phyloP scores from a whole-genome alignment of 1,140 invertebrate species.

The Prorops nasuta region DNA sequence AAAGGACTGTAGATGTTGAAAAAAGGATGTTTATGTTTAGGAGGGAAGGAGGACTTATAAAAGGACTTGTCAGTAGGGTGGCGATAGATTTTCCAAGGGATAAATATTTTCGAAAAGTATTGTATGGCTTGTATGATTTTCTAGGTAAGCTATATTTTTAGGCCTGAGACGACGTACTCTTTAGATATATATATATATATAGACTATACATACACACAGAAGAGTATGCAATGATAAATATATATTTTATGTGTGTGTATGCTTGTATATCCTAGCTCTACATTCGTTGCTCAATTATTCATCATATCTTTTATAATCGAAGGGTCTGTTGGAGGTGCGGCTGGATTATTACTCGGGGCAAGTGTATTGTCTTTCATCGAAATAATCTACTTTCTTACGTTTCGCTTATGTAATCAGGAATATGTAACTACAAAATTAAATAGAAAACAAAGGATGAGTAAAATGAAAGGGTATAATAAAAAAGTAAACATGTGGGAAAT shows the following conservation, averaged over 20 bases:
- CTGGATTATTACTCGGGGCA: constrained; percentile 68
- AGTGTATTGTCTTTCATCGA: constrained; percentile 69
- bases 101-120: constrained; percentile 4
- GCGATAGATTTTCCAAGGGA: constrained; percentile 8
- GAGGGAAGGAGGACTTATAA: background rate
- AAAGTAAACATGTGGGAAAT: background rate
- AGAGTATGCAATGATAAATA: background rate
- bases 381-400: constrained; percentile 65
- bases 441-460: background rate
- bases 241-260: background rate
- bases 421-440: no score
- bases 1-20: no score
- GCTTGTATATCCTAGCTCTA: background rate
- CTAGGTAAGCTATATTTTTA: constrained; percentile 18
- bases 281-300: background rate
- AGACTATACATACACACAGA: no score
- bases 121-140: constrained; percentile 17
- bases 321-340: constrained; percentile 71
- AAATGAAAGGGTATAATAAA: background rate
- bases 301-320: constrained; percentile 4
- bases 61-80: background rate
- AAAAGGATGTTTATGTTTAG: background rate
- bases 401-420: constrained; percentile 63
- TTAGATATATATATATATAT: no score
- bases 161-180: no score